Conservation (phyloP, 2,113 vertebrate genomes). For the Microtus ochrogaster region DNA sequence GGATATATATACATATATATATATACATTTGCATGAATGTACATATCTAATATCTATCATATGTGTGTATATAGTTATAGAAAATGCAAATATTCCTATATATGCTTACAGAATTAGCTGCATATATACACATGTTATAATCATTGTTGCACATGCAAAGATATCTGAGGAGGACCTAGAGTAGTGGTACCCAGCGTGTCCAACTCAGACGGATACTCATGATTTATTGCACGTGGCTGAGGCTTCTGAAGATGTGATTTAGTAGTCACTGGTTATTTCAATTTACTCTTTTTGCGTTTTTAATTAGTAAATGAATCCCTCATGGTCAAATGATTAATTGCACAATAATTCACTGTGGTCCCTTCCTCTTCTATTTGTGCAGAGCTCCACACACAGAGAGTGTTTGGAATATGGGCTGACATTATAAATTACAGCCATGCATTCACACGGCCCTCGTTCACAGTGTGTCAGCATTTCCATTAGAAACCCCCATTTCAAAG, state of each 20-base stretch:
- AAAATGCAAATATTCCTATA: background rate
- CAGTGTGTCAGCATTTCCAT: slow-evolving; percentile 77
- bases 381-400: slow-evolving; percentile 65
- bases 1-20: background rate
- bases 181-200: slow-evolving; percentile 70
- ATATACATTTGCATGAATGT: background rate
- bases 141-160: background rate
- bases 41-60: background rate
- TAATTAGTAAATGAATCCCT: slow-evolving; percentile 97
- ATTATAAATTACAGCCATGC: slow-evolving; percentile 78
- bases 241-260: slow-evolving; percentile 90
- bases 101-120: background rate
- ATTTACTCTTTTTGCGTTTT: slow-evolving; percentile 93
- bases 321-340: slow-evolving; percentile 94
- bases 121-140: too few species aligned
- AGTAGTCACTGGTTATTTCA: slow-evolving; percentile 92
- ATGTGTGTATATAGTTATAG: background rate
- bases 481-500: slow-evolving; percentile 69
- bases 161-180: slow-evolving; percentile 61
- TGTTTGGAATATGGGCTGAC: slow-evolving; percentile 75
- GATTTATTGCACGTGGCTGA: slow-evolving; percentile 85
- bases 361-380: slow-evolving; percentile 81
- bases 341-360: slow-evolving; percentile 87
- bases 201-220: slow-evolving; percentile 85
- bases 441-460: slow-evolving; percentile 68